Percentiles rank a stretch among this genome's conserved stretches.
Conservation (phyloP, 2,797 vertebrate species). For the Gastrophryne carolinensis region DNA sequence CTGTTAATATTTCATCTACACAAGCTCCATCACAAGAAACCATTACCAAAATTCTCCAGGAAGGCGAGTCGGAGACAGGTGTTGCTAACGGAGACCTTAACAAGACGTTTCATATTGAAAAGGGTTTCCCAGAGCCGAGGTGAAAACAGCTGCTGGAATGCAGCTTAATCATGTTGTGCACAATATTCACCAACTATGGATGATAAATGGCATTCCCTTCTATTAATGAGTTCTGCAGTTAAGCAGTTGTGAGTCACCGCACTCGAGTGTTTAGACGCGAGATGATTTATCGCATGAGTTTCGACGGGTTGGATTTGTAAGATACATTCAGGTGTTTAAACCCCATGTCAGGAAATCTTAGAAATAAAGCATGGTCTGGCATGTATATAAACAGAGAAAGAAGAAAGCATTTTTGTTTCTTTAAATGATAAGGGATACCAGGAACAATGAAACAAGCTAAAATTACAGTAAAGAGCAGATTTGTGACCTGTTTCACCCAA, state of each 20-base stretch:
- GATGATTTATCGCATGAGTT: slow-evolving; percentile 57
- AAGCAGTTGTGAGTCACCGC: slow-evolving; percentile 54
- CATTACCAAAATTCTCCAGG: slow-evolving; percentile 53
- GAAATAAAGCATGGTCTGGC: slow-evolving; percentile 11
- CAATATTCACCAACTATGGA: slow-evolving; percentile 54
- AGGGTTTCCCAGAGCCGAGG: slow-evolving; percentile 35
- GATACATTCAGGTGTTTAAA: slow-evolving; percentile 55
- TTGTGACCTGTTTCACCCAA: no score
- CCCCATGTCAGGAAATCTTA: slow-evolving; percentile 22
- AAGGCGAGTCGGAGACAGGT: slow-evolving; percentile 61
- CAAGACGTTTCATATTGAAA: slow-evolving; percentile 55
- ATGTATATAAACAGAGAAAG: neutral
- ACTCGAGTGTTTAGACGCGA: slow-evolving; percentile 55
- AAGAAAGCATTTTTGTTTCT: neutral
- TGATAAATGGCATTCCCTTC: slow-evolving; percentile 58
- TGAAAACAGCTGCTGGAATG: slow-evolving; percentile 58
- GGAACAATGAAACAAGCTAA: neutral
- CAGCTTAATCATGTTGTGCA: slow-evolving; percentile 56
- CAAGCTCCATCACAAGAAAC: no score
- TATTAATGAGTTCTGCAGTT: slow-evolving; percentile 57
- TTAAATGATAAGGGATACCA: neutral
- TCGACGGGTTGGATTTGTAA: slow-evolving; percentile 57
- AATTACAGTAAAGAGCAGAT: neutral
- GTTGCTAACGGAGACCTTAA: slow-evolving; percentile 53
- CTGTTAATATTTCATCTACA: no score